phyloP scores from a whole-genome alignment of 2,797 vertebrate species.

The Propithecus deckenii region DNA sequence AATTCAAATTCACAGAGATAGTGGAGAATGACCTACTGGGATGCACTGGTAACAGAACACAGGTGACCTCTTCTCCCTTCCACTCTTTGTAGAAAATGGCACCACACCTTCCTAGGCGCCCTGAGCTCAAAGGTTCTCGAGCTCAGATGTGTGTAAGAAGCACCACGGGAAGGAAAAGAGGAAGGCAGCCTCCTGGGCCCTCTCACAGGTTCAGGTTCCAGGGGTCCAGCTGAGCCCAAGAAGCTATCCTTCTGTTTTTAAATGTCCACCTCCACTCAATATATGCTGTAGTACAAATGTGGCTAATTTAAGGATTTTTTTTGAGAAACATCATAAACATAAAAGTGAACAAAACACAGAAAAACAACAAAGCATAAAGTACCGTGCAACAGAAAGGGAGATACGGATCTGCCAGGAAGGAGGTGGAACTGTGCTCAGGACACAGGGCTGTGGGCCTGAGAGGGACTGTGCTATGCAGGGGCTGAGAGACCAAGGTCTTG shows the following conservation, averaged over 20 bases:
- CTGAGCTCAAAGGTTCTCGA: neutral
- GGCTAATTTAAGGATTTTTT: neutral
- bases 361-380: neutral
- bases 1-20: neutral
- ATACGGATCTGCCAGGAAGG: accelerated
- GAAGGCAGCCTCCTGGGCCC: neutral
- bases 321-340: neutral
- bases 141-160: neutral
- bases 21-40: neutral
- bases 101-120: neutral
- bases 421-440: neutral
- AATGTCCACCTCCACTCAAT: neutral
- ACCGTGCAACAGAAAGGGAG: neutral
- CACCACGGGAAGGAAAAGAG: no score
- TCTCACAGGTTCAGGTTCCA: neutral
- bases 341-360: neutral
- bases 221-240: neutral
- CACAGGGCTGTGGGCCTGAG: neutral
- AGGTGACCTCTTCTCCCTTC: neutral
- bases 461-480: neutral
- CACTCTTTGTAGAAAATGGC: neutral
- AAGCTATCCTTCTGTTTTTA: neutral
- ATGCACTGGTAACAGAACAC: neutral
- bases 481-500: accelerated
- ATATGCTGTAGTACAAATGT: neutral